phyloP scores from a whole-genome alignment of 2,888 invertebrate genomes.

The Microdon myrmicae region DNA sequence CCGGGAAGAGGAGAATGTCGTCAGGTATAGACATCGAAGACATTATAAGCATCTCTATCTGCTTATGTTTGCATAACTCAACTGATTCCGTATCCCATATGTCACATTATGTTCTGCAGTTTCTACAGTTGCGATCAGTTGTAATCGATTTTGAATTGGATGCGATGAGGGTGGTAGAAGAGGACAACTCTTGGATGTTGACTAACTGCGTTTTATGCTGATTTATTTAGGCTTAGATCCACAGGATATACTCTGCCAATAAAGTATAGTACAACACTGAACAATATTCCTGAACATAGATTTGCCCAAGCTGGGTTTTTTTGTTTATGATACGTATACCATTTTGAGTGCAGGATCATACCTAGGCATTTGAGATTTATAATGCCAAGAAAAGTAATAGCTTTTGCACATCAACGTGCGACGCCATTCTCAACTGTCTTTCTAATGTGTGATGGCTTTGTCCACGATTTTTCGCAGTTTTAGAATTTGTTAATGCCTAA shows the following conservation, averaged over 20 bases:
- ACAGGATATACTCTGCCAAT: constrained; percentile 19
- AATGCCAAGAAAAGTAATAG: no score
- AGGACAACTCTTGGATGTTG: background rate
- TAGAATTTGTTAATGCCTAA: no score
- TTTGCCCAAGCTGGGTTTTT: constrained; percentile 5
- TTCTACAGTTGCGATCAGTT: constrained; percentile 1
- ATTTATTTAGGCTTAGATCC: constrained; percentile 31
- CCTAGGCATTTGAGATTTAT: no score
- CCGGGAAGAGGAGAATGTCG: constrained; percentile 13
- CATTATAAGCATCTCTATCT: constrained; percentile 37
- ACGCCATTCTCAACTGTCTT: no score
- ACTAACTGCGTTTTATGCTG: constrained; percentile 23
- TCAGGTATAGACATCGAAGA: constrained; percentile 37
- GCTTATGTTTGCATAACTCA: constrained; percentile 40
- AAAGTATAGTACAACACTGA: constrained; percentile 10
- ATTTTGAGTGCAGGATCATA: no score
- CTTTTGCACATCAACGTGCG: no score
- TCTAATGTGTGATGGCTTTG: no score
- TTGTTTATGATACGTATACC: no score
- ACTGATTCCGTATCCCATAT: constrained; percentile 18
- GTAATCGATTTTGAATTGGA: constrained; percentile 37
- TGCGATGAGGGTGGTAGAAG: constrained; percentile 6
- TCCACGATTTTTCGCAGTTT: no score
- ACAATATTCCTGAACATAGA: constrained; percentile 15
- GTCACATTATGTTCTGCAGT: constrained; percentile 9